Percentiles rank a stretch among this genome's conserved stretches.
Conservation (phyloP, 2,797 vertebrate genomes). For the Okamejei kenojei region DNA sequence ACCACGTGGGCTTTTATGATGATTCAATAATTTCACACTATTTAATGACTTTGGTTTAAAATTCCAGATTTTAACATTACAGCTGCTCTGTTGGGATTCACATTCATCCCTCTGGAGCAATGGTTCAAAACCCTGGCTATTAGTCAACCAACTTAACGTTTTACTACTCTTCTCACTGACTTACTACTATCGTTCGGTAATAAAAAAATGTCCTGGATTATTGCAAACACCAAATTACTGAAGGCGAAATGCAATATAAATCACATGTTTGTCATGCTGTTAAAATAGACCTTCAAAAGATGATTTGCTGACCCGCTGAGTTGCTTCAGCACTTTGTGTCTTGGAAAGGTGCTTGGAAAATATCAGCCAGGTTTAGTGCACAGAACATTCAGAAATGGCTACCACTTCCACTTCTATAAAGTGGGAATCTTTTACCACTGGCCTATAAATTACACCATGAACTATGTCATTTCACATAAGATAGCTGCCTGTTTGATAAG, state of each 20-base stretch:
- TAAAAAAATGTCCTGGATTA: not conserved
- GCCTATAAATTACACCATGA: constrained; percentile 27
- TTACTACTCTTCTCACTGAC: not conserved
- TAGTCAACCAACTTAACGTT: too few relatives aligned
- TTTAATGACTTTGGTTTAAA: not conserved
- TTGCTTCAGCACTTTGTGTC: too few relatives aligned
- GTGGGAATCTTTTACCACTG: constrained; percentile 4
- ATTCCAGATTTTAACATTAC: too few relatives aligned
- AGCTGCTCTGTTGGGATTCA: too few relatives aligned
- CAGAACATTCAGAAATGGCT: not conserved
- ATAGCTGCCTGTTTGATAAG: not conserved
- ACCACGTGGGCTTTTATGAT: too few relatives aligned
- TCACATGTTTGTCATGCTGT: not conserved
- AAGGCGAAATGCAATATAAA: not conserved
- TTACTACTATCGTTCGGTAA: not conserved
- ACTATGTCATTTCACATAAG: constrained; percentile 7
- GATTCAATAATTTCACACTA: not conserved
- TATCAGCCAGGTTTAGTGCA: not conserved
- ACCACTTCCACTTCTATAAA: not conserved
- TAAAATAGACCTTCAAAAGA: not conserved
- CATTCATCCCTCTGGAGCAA: too few relatives aligned
- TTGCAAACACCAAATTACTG: not conserved
- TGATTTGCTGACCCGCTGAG: too few relatives aligned
- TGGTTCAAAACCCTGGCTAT: too few relatives aligned
- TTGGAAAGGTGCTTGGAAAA: not conserved